These are phyloP conservation scores for Opisthograptis luteolata DNA, from an alignment of 2,888 invertebrate species.

Conservation along the genomic window DNA sequence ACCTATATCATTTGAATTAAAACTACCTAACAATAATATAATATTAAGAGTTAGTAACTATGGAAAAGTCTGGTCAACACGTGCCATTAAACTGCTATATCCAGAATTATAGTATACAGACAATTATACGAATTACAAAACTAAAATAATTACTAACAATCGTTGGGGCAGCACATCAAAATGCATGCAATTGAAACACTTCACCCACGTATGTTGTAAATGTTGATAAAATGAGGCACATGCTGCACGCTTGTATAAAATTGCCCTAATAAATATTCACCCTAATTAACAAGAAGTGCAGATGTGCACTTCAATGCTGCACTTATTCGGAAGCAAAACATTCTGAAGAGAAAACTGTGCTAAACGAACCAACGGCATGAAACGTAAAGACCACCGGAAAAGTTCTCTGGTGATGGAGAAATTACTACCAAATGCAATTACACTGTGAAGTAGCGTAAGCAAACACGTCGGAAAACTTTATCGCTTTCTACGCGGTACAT, in stretches of 20 bases:
- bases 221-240: conserved; percentile 36
- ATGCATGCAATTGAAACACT: conserved; percentile 26
- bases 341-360: conserved; percentile 36
- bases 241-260: conserved; percentile 19
- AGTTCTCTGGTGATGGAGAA: conserved; percentile 54
- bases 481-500: conserved; percentile 61
- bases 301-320: conserved; percentile 5
- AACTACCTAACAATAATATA: no score
- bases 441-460: conserved; percentile 47
- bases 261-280: background rate
- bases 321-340: conserved; percentile 3
- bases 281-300: background rate
- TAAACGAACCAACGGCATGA: conserved; percentile 23
- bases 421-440: conserved; percentile 61
- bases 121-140: background rate
- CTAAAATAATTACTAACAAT: conserved; percentile 9
- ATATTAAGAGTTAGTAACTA: no score
- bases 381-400: conserved; percentile 46
- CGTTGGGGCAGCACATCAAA: conserved; percentile 17
- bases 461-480: conserved; percentile 57
- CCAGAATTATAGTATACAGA: no score
- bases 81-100: no score
- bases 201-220: conserved; percentile 32
- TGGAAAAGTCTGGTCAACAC: no score
- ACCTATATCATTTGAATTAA: no score